phyloP scores from a whole-genome alignment of 2,888 invertebrate genomes.

The Drosophila mayaguana region DNA sequence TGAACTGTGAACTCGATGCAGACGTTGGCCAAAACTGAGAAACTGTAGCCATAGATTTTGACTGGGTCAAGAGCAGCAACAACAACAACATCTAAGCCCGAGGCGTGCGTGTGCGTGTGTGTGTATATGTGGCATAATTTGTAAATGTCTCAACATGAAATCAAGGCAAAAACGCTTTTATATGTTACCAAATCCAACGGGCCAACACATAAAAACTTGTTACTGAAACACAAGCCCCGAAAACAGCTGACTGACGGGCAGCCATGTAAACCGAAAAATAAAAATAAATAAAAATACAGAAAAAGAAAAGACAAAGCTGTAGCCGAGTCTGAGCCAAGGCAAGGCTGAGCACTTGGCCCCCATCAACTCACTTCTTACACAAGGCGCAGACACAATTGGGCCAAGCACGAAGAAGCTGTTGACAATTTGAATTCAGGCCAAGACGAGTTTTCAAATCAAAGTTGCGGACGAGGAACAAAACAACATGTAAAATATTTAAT shows the following conservation, averaged over 20 bases:
- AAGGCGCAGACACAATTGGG: slow-evolving; percentile 58
- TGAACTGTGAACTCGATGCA: slow-evolving; percentile 64
- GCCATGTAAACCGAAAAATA: slow-evolving; percentile 28
- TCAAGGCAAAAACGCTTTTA: slow-evolving; percentile 59
- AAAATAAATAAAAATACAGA: background rate
- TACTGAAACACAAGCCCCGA: slow-evolving; percentile 18
- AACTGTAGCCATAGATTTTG: slow-evolving; percentile 40
- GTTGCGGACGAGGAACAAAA: slow-evolving; percentile 47
- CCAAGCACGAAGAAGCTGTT: slow-evolving; percentile 63
- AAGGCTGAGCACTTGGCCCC: slow-evolving; percentile 10
- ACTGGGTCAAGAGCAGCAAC: slow-evolving; percentile 9
- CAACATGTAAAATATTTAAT: slow-evolving; percentile 69
- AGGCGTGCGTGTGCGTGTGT: slow-evolving; percentile 11
- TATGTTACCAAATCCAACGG: slow-evolving; percentile 9
- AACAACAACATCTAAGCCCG: slow-evolving; percentile 35
- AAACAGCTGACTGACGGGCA: slow-evolving; percentile 49
- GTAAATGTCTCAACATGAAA: slow-evolving; percentile 74
- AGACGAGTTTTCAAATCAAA: slow-evolving; percentile 47
- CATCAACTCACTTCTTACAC: background rate
- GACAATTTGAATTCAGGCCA: slow-evolving; percentile 63
- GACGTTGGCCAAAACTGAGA: slow-evolving; percentile 28
- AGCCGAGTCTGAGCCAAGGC: slow-evolving; percentile 10
- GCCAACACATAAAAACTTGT: slow-evolving; percentile 37
- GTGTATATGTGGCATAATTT: slow-evolving; percentile 54
- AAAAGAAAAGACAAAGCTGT: background rate